Percentiles rank a stretch among this genome's conserved stretches.
Conservation (phyloP, 1,140 invertebrate genomes). For the Caenorhabditis remanei region DNA sequence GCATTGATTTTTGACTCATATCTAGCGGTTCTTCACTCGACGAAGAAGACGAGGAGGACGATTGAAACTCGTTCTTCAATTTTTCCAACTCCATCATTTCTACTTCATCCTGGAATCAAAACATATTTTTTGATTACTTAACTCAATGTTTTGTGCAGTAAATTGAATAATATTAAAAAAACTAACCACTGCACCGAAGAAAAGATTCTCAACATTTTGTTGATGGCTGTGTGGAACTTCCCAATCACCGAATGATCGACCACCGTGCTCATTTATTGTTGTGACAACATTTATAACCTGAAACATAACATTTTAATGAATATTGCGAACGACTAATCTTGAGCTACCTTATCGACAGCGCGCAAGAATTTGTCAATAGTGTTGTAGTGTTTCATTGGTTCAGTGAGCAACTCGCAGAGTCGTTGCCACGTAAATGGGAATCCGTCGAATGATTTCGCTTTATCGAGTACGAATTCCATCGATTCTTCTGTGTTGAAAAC, state of each 20-base stretch:
- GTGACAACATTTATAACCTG: conserved; percentile 14
- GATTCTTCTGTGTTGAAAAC: conserved; percentile 41
- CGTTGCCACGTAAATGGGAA: conserved; percentile 44
- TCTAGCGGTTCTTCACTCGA: conserved; percentile 17
- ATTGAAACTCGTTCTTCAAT: conserved; percentile 18
- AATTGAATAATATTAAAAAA: not conserved
- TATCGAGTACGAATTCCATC: conserved; percentile 25
- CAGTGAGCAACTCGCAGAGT: conserved; percentile 17
- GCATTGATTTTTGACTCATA: conserved; percentile 41
- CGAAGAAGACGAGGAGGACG: not conserved
- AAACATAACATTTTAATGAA: not conserved
- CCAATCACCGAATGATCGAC: conserved; percentile 39
- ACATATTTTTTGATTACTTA: too few relatives aligned
- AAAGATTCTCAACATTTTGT: not conserved
- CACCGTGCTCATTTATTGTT: conserved; percentile 31
- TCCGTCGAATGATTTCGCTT: conserved; percentile 12
- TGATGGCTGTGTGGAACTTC: conserved; percentile 3
- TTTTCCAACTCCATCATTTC: conserved; percentile 39
- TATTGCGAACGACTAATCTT: too few relatives aligned
- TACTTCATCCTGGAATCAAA: conserved; percentile 17
- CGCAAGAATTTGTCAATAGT: conserved; percentile 36
- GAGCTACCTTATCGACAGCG: conserved; percentile 17
- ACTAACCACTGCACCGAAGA: conserved; percentile 17
- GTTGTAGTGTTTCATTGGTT: conserved; percentile 29
- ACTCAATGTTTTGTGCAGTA: too few relatives aligned